Percentiles rank a stretch among this genome's conserved stretches.
Conservation (phyloP, 1,140 invertebrate species). For the Hylaeus anthracinus region DNA sequence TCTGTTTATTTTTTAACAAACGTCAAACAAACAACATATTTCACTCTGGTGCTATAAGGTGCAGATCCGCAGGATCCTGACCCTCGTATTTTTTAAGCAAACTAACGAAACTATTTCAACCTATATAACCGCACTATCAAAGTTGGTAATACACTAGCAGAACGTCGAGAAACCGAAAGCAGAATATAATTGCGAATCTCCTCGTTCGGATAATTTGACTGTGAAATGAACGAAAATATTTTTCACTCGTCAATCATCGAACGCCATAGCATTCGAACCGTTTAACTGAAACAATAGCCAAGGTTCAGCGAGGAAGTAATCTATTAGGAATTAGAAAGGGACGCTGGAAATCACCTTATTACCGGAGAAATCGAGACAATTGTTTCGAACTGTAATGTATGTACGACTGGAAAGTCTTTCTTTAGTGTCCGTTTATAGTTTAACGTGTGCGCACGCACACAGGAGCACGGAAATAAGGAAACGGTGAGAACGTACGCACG, state of each 20-base stretch:
- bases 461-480: slow-evolving; percentile 56
- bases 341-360: slow-evolving; percentile 51
- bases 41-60: too few species aligned
- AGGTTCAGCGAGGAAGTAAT: slow-evolving; percentile 34
- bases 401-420: slow-evolving; percentile 57
- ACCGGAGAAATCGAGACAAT: slow-evolving; percentile 55
- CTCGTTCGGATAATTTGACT: too few species aligned
- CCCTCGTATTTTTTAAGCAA: too few species aligned
- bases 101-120: too few species aligned
- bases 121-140: too few species aligned
- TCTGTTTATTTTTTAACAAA: too few species aligned
- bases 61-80: too few species aligned
- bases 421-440: slow-evolving; percentile 57
- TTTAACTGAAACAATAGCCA: background rate
- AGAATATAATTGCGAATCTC: too few species aligned
- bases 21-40: too few species aligned
- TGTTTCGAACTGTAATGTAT: slow-evolving; percentile 50
- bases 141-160: too few species aligned
- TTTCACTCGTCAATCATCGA: background rate
- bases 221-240: background rate
- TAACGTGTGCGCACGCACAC: slow-evolving; percentile 20
- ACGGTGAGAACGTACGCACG: slow-evolving; percentile 40
- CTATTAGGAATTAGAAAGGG: slow-evolving; percentile 40
- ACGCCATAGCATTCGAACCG: background rate
- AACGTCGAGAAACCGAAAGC: background rate